phyloP scores from a whole-genome alignment of 2,888 invertebrate species.

The Apamea sordens region DNA sequence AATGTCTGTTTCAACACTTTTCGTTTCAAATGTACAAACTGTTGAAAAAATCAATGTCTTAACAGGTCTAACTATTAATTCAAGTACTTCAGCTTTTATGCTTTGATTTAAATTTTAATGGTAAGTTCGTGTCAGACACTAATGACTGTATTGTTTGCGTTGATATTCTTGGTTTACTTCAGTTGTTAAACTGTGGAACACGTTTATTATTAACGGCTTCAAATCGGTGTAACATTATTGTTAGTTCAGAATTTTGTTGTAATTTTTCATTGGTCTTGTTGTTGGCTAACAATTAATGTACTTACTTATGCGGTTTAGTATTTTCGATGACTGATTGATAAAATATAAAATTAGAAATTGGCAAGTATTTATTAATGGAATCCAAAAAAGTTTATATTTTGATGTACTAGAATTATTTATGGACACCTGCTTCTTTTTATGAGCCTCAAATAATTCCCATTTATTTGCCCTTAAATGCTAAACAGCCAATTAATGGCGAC shows the following conservation, averaged over 20 bases:
- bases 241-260: not conserved
- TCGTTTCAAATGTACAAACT: not conserved
- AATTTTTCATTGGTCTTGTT: not conserved
- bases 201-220: slow-evolving; percentile 40
- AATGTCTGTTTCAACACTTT: not conserved
- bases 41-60: slow-evolving; percentile 45
- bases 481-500: not conserved
- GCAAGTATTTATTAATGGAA: not conserved
- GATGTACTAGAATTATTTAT: not conserved
- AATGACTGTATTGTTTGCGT: slow-evolving; percentile 43
- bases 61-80: slow-evolving; percentile 24
- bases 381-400: not conserved
- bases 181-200: slow-evolving; percentile 32
- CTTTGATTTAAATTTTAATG: slow-evolving; percentile 45
- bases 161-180: slow-evolving; percentile 27
- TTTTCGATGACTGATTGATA: not conserved
- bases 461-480: not conserved
- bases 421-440: too few relatives aligned
- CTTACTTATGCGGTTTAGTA: not conserved
- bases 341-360: too few relatives aligned
- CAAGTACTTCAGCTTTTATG: slow-evolving; percentile 19
- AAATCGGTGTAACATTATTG: slow-evolving; percentile 1
- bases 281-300: not conserved
- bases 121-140: slow-evolving; percentile 34
- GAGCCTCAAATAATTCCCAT: not conserved